Evolutionary conservation across 2,888 invertebrate species (phyloP).

Genomic region (Tetramorium bicarinatum): DNA sequence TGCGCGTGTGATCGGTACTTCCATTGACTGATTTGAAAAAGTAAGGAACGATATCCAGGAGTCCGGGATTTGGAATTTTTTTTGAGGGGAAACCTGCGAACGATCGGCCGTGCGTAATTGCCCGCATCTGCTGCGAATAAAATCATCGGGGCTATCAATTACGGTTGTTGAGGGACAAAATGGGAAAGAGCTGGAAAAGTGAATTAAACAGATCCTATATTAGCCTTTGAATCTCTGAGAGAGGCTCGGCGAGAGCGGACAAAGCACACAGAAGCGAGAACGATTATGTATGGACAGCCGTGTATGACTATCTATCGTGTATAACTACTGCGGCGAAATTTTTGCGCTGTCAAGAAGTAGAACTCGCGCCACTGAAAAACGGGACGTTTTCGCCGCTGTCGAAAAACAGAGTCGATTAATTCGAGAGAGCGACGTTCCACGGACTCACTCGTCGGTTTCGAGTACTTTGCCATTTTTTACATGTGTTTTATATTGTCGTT

Average conservation of each 20-base stretch:
- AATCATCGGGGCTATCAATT: slow-evolving; percentile 11
- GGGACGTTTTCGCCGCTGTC: slow-evolving; percentile 1
- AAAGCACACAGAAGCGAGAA: background rate
- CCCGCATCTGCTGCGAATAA: background rate
- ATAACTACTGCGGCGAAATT: slow-evolving; percentile 29
- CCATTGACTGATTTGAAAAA: background rate
- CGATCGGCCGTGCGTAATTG: background rate
- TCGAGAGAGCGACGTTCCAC: background rate
- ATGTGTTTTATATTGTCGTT: slow-evolving; percentile 23
- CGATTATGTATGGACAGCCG: background rate
- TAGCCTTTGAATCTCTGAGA: background rate
- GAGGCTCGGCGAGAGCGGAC: background rate
- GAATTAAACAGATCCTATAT: slow-evolving; percentile 8
- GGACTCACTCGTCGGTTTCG: slow-evolving; percentile 20
- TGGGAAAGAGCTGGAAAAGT: background rate
- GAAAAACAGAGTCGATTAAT: slow-evolving; percentile 38
- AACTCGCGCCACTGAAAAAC: slow-evolving; percentile 30
- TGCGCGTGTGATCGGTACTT: slow-evolving; percentile 42
- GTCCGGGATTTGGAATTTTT: background rate
- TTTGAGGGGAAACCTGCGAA: background rate
- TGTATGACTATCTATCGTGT: background rate
- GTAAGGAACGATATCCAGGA: background rate
- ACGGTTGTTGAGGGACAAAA: background rate
- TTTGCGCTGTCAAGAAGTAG: slow-evolving; percentile 24
- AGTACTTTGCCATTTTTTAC: slow-evolving; percentile 19